Conservation (phyloP, 1,140 invertebrate species). For the Caenorhabditis briggsae region DNA sequence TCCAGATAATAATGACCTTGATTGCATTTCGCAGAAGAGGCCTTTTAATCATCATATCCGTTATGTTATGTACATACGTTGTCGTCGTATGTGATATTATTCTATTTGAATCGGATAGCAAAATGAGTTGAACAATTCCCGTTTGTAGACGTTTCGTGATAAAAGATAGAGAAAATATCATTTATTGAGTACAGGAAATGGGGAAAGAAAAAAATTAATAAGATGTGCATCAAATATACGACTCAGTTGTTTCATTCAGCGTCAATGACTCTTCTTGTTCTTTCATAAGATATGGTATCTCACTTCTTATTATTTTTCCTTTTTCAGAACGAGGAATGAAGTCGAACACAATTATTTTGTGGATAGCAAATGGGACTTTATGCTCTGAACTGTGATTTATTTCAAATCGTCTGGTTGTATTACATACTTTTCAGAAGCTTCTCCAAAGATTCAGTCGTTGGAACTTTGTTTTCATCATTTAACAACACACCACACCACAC, state of each 20-base stretch:
- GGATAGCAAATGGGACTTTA: conserved; percentile 7
- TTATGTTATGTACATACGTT: conserved; percentile 19
- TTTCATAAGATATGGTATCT: conserved; percentile 38
- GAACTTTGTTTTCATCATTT: conserved; percentile 26
- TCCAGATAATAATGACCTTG: conserved; percentile 48
- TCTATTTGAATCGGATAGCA: background rate
- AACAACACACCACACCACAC: conserved; percentile 8
- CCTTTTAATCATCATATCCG: background rate
- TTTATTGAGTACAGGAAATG: too few relatives aligned
- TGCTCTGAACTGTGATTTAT: background rate
- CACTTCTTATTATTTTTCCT: conserved; percentile 28
- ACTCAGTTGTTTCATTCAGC: conserved; percentile 4
- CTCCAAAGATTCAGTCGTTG: background rate
- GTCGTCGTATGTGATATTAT: conserved; percentile 19
- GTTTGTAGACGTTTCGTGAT: background rate
- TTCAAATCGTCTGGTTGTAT: background rate
- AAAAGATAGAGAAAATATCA: background rate
- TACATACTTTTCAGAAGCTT: conserved; percentile 26
- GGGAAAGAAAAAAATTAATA: too few relatives aligned
- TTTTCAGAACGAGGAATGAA: conserved; percentile 45
- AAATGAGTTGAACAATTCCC: background rate
- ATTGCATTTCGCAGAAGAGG: conserved; percentile 12
- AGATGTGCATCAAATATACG: conserved; percentile 3
- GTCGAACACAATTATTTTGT: conserved; percentile 38
- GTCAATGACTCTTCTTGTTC: background rate